Percentiles rank a stretch among this genome's conserved stretches.
Conservation (phyloP, 2,797 vertebrate genomes). For the Poeciliopsis infans region DNA sequence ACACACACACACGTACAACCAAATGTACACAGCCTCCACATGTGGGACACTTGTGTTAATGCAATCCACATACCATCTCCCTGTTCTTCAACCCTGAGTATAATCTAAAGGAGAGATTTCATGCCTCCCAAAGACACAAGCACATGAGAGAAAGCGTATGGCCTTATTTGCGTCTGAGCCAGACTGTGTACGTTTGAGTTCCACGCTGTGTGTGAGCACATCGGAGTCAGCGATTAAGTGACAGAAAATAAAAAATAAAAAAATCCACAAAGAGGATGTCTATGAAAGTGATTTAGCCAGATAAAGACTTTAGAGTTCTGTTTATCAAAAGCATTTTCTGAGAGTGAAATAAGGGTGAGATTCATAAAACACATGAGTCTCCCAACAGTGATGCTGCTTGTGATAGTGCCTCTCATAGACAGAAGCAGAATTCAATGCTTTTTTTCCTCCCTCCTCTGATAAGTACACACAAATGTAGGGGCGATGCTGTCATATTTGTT, state of each 20-base stretch:
- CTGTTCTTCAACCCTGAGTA: constrained; percentile 87
- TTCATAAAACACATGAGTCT: constrained; percentile 50
- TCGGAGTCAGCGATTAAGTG: constrained; percentile 18
- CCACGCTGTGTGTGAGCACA: constrained; percentile 18
- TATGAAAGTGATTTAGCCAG: constrained; percentile 50
- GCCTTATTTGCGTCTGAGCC: constrained; percentile 31
- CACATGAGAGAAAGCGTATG: constrained; percentile 75
- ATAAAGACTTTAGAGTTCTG: constrained; percentile 59
- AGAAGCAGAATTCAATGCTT: constrained; percentile 41
- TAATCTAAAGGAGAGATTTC: constrained; percentile 84
- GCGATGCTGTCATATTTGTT: constrained; percentile 67
- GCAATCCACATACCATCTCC: constrained; percentile 74
- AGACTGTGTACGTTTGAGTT: constrained; percentile 49
- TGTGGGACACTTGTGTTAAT: constrained; percentile 54
- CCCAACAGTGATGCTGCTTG: constrained; percentile 34
- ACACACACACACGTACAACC: constrained; percentile 34
- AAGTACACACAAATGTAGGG: constrained; percentile 62
- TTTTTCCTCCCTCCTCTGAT: constrained; percentile 49
- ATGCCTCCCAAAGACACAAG: constrained; percentile 79
- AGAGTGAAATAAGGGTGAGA: constrained; percentile 52
- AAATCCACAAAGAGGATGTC: constrained; percentile 14
- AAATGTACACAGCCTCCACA: constrained; percentile 62
- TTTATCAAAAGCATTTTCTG: constrained; percentile 58
- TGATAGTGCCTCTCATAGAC: constrained; percentile 57
- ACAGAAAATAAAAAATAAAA: constrained; percentile 36